Conservation (phyloP, 2,888 invertebrate species). For the Epistrophe grossulariae region DNA sequence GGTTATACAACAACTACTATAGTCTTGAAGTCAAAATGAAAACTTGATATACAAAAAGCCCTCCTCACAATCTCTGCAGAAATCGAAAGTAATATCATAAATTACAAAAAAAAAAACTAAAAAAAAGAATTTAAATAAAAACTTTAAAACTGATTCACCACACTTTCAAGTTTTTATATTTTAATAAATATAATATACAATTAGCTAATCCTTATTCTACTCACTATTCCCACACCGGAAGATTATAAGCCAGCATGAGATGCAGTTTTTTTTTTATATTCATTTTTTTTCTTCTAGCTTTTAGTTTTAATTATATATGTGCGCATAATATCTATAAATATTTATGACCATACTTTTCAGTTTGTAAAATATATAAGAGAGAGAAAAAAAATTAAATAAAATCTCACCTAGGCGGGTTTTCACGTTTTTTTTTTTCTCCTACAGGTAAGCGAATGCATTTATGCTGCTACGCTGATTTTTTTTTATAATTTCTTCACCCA, state of each 20-base stretch:
- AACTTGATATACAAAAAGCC: slow-evolving; percentile 31
- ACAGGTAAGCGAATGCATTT: slow-evolving; percentile 62
- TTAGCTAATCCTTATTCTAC: slow-evolving; percentile 68
- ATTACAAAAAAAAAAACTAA: slow-evolving; percentile 44
- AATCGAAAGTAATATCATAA: slow-evolving; percentile 59
- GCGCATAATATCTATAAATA: slow-evolving; percentile 74
- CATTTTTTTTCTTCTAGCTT: slow-evolving; percentile 18
- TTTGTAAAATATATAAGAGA: slow-evolving; percentile 48
- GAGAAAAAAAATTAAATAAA: slow-evolving; percentile 14
- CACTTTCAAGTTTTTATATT: slow-evolving; percentile 17
- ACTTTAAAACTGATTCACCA: slow-evolving; percentile 37
- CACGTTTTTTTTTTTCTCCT: slow-evolving; percentile 55
- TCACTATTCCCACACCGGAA: slow-evolving; percentile 70
- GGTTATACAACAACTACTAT: slow-evolving; percentile 8
- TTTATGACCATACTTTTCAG: slow-evolving; percentile 69
- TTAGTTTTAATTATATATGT: slow-evolving; percentile 63
- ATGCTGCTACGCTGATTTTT: slow-evolving; percentile 56
- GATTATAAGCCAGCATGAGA: slow-evolving; percentile 54
- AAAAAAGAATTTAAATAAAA: slow-evolving; percentile 36
- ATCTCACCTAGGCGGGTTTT: slow-evolving; percentile 69
- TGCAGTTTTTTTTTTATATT: slow-evolving; percentile 39
- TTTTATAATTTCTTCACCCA: slow-evolving; percentile 46
- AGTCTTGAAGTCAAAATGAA: background rate
- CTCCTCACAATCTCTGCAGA: slow-evolving; percentile 35
- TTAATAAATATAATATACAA: background rate